Percentiles rank a stretch among this genome's conserved stretches.
Conservation (phyloP, 2,888 invertebrate genomes). For the Synergus japonicus region DNA sequence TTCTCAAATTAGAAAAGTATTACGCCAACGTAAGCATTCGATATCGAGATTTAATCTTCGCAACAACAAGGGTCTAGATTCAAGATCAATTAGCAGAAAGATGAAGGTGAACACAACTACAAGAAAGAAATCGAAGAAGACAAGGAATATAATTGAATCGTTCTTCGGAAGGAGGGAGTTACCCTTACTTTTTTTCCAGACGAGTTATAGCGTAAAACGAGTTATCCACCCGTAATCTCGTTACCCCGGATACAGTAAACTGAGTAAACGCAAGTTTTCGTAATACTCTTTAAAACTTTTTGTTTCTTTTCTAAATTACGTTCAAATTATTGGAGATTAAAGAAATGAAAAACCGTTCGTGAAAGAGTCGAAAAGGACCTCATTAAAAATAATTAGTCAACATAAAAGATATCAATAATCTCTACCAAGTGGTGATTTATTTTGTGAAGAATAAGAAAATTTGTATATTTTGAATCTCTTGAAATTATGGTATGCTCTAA, state of each 20-base stretch:
- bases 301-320: background rate
- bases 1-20: constrained; percentile 5
- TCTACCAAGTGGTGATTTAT: background rate
- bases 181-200: background rate
- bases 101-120: constrained; percentile 21
- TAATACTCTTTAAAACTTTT: constrained; percentile 1
- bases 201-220: constrained; percentile 18
- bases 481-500: no score
- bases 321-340: constrained; percentile 20
- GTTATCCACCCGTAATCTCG: constrained; percentile 22
- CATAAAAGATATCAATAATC: background rate
- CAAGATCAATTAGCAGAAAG: constrained; percentile 31
- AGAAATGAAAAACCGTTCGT: background rate
- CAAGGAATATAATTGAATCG: constrained; percentile 36
- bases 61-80: constrained; percentile 21
- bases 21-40: constrained; percentile 9
- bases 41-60: constrained; percentile 13
- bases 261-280: constrained; percentile 18
- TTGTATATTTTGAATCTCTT: no score
- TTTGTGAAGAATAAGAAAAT: no score
- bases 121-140: constrained; percentile 19
- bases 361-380: background rate
- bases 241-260: constrained; percentile 8
- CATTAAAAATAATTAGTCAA: background rate
- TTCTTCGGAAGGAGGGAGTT: constrained; percentile 19